Percentiles rank a stretch among this genome's conserved stretches.
Conservation (phyloP, 2,113 vertebrate genomes). For the Petrocephalus microphthalmus region DNA sequence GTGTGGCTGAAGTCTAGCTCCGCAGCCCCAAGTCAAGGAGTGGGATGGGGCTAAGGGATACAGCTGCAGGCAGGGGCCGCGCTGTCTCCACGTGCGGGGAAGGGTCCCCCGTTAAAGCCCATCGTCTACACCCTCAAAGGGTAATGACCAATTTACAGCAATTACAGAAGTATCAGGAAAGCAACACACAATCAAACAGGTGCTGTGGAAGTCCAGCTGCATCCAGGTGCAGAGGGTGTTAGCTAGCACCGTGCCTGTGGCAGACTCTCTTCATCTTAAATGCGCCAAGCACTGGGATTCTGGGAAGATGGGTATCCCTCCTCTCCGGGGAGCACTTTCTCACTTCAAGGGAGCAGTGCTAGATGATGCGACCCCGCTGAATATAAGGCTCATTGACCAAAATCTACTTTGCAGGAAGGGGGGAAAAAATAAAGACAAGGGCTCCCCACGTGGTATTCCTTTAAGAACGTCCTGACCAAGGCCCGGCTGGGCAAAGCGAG, state of each 20-base stretch:
- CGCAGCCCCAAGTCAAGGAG: slow-evolving; percentile 37
- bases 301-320: slow-evolving; percentile 25
- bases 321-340: slow-evolving; percentile 57
- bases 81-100: neutral
- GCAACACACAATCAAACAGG: neutral
- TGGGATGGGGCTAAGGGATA: slow-evolving; percentile 35
- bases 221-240: neutral
- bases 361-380: slow-evolving; percentile 52
- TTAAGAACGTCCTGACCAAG: slow-evolving; percentile 52
- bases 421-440: neutral
- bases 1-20: slow-evolving; percentile 43
- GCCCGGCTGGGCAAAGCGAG: slow-evolving; percentile 24
- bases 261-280: neutral
- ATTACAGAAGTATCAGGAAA: neutral
- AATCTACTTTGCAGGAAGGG: slow-evolving; percentile 29
- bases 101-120: neutral
- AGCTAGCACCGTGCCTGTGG: neutral
- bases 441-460: slow-evolving; percentile 51
- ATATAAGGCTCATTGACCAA: slow-evolving; percentile 57
- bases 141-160: neutral
- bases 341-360: slow-evolving; percentile 54
- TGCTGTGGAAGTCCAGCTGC: neutral
- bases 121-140: neutral
- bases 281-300: neutral
- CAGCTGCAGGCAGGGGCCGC: neutral